phyloP scores from a whole-genome alignment of 2,888 invertebrate species.

The Chloroclysta siterata region DNA sequence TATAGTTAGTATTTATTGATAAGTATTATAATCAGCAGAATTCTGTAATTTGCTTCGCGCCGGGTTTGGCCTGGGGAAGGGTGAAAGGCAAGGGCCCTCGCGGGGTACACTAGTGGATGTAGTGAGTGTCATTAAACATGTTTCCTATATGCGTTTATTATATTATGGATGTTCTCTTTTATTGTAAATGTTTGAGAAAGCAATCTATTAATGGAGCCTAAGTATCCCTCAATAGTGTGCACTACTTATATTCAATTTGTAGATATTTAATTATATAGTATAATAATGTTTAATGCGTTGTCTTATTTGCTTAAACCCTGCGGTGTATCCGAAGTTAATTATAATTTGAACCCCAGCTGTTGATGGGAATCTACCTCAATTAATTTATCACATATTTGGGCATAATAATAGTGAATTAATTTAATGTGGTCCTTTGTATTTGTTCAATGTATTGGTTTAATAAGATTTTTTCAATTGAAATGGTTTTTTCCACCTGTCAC shows the following conservation, averaged over 20 bases:
- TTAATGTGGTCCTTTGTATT: conserved; percentile 71
- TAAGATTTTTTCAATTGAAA: conserved; percentile 70
- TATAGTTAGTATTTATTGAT: conserved; percentile 78
- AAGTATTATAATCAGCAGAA: conserved; percentile 70
- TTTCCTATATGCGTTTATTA: conserved; percentile 84
- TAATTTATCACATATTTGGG: conserved; percentile 84
- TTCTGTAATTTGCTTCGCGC: conserved; percentile 80
- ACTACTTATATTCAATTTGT: conserved; percentile 82
- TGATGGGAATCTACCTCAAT: conserved; percentile 83
- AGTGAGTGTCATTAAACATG: conserved; percentile 73
- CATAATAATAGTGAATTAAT: conserved; percentile 80
- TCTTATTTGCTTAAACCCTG: conserved; percentile 79
- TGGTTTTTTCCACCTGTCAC: conserved; percentile 83
- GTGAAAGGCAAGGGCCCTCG: conserved; percentile 31
- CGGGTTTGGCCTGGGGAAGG: conserved; percentile 47
- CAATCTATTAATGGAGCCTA: conserved; percentile 62
- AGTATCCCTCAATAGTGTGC: conserved; percentile 75
- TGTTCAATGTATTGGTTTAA: conserved; percentile 75
- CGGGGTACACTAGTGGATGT: conserved; percentile 52
- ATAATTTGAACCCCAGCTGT: conserved; percentile 75
- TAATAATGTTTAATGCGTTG: conserved; percentile 83
- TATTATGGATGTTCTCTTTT: conserved; percentile 82
- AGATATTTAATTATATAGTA: conserved; percentile 85
- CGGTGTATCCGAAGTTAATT: conserved; percentile 75
- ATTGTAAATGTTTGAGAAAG: conserved; percentile 81